These are phyloP conservation scores for Harpagifer antarcticus DNA, from an alignment of 2,797 vertebrate genomes.

Conservation along the genomic window DNA sequence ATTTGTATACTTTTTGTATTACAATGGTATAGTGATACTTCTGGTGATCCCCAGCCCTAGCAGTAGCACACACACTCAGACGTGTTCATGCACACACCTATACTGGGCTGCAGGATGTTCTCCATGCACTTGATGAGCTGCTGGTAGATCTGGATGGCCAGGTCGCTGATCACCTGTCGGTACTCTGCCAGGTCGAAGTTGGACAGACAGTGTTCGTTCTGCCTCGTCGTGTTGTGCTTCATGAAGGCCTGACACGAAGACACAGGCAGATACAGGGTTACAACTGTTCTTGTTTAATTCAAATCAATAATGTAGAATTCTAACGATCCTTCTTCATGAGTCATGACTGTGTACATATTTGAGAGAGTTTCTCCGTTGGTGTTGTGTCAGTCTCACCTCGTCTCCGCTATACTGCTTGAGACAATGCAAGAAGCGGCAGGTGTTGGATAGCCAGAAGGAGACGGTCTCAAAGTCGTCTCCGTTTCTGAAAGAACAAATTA, in stretches of 20 bases:
- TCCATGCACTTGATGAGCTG: conserved; percentile 97
- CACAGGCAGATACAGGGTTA: not conserved
- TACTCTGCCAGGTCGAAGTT: conserved; percentile 99
- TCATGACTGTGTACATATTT: not conserved
- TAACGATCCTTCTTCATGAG: not conserved
- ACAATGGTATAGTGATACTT: too few species aligned
- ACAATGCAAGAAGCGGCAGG: conserved; percentile 97
- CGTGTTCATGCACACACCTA: conserved; percentile 81
- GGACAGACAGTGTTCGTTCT: conserved; percentile 96
- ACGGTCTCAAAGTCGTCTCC: conserved; percentile 98
- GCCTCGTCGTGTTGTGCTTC: conserved; percentile 93
- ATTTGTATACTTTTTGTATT: too few species aligned
- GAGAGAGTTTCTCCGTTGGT: not conserved
- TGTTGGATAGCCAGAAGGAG: conserved; percentile 98
- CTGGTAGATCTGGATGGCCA: conserved; percentile 99
- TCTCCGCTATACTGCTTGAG: conserved; percentile 99
- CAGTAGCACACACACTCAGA: conserved; percentile 6
- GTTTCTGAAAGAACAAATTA: conserved; percentile 87
- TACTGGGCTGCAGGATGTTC: conserved; percentile 97
- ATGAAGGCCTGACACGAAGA: conserved; percentile 86
- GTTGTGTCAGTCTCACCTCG: conserved; percentile 84
- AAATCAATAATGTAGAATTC: not conserved
- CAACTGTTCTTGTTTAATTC: not conserved
- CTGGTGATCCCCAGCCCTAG: too few species aligned
- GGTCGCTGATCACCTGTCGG: conserved; percentile 96